Percentiles rank a stretch among this genome's conserved stretches.
Evolutionary conservation across 2,113 vertebrate species (phyloP).

Genomic region (Corynorhinus townsendii): DNA sequence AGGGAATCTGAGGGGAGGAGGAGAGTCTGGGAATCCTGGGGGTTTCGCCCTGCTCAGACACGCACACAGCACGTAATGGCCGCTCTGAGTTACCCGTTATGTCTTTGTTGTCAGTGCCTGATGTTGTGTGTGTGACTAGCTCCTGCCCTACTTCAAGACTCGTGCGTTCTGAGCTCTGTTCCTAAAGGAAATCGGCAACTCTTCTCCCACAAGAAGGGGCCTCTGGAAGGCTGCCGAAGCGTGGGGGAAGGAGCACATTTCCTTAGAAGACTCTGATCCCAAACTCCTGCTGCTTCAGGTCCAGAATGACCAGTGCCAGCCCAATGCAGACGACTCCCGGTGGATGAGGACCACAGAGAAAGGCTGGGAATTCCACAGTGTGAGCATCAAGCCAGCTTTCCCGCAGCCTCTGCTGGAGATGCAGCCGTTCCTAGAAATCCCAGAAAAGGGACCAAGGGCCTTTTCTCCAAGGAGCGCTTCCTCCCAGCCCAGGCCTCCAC

Average conservation of each 20-base stretch:
- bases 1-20: not conserved
- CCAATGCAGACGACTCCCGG: constrained; percentile 84
- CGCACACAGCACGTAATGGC: not conserved
- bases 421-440: not conserved
- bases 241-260: not conserved
- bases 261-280: not conserved
- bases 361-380: constrained; percentile 87
- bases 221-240: not conserved
- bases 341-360: constrained; percentile 91
- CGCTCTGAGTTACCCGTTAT: not conserved
- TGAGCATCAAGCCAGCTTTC: constrained; percentile 70
- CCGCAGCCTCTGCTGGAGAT: not conserved
- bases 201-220: not conserved
- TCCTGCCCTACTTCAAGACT: not conserved
- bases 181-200: not conserved
- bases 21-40: not conserved
- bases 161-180: not conserved
- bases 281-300: constrained; percentile 78
- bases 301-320: constrained; percentile 97
- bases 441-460: not conserved
- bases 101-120: not conserved
- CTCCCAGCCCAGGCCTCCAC: not conserved
- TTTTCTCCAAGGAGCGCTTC: not conserved
- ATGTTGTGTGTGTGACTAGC: not conserved
- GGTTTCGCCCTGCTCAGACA: not conserved